These are phyloP conservation scores for Antrozous pallidus DNA, from an alignment of 2,797 vertebrate genomes.

Conservation along the genomic window DNA sequence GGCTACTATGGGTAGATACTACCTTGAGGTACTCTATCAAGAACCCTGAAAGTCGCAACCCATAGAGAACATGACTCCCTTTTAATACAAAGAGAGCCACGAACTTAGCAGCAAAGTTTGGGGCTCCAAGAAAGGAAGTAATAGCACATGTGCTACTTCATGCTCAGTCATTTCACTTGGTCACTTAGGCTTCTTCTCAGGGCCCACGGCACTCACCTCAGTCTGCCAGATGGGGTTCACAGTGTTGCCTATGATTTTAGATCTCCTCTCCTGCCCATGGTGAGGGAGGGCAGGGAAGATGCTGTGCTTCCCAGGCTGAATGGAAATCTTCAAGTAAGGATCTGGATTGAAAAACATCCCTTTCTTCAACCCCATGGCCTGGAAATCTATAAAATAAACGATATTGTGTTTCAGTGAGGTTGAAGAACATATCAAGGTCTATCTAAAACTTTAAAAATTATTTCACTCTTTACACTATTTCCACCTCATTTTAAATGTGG, in stretches of 20 bases:
- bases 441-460: background rate
- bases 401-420: conserved; percentile 8
- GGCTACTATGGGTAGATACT: background rate
- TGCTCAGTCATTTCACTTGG: background rate
- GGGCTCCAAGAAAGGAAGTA: background rate
- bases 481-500: background rate
- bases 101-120: background rate
- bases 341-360: conserved; percentile 99
- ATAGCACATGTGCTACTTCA: fast-evolving
- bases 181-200: background rate
- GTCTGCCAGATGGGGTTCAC: conserved; percentile 93
- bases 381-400: conserved; percentile 87
- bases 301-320: conserved; percentile 97
- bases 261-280: conserved; percentile 97
- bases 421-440: background rate
- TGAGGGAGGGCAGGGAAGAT: conserved; percentile 96
- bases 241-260: conserved; percentile 92
- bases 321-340: conserved; percentile 97
- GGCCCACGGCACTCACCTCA: conserved; percentile 79
- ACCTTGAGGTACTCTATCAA: background rate
- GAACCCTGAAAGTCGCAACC: background rate
- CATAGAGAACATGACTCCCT: background rate
- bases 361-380: conserved; percentile 96
- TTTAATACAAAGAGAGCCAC: background rate
- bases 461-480: background rate